These are phyloP conservation scores for Episyrphus balteatus DNA, from an alignment of 1,140 invertebrate genomes.

Conservation along the genomic window DNA sequence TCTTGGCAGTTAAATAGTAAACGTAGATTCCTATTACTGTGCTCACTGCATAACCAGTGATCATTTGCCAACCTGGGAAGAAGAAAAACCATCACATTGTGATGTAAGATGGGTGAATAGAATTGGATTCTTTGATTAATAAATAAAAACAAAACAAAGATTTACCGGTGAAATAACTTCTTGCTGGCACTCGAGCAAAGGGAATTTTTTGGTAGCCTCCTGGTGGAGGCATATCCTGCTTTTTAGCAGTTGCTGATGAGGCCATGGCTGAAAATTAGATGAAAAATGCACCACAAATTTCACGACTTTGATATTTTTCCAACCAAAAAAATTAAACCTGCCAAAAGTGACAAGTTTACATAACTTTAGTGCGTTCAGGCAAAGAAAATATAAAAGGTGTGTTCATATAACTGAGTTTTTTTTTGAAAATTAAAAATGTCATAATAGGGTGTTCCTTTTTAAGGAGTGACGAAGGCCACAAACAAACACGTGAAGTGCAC, in stretches of 20 bases:
- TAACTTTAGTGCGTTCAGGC: too few species aligned
- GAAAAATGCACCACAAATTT: too few species aligned
- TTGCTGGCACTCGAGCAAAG: conserved; percentile 59
- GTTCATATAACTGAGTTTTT: too few species aligned
- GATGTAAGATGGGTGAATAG: background rate
- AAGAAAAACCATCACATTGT: conserved; percentile 1
- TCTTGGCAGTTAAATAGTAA: conserved; percentile 45
- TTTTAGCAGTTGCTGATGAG: conserved; percentile 13
- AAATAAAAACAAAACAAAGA: too few species aligned
- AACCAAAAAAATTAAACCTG: too few species aligned
- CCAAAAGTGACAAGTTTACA: too few species aligned
- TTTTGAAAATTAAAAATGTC: too few species aligned
- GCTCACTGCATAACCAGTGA: conserved; percentile 48
- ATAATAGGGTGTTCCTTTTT: too few species aligned
- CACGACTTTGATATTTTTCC: background rate
- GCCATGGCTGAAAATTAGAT: too few species aligned
- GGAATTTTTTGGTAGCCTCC: conserved; percentile 70
- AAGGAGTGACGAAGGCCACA: too few species aligned
- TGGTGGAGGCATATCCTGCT: conserved; percentile 76
- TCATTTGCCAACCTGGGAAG: conserved; percentile 40
- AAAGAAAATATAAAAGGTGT: too few species aligned
- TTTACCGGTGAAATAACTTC: conserved; percentile 55
- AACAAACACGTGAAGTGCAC: too few species aligned
- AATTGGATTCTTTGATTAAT: conserved; percentile 1
- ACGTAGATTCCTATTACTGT: conserved; percentile 45